These are phyloP conservation scores for Megatriorchis doriae DNA, from an alignment of 2,113 vertebrate species.

Conservation along the genomic window DNA sequence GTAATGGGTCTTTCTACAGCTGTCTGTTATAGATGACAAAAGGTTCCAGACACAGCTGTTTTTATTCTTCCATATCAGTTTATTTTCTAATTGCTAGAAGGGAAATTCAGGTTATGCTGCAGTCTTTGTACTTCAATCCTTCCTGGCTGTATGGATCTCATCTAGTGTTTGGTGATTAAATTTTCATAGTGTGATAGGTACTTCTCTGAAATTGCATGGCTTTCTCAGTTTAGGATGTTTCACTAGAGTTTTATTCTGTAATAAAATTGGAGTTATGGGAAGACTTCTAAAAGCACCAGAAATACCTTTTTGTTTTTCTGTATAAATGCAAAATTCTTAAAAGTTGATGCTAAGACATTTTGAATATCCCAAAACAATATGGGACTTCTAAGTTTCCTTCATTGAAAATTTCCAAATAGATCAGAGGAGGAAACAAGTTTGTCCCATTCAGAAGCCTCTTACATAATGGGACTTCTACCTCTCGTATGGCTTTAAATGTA, in stretches of 20 bases:
- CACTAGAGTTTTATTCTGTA: not conserved
- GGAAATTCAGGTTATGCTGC: not conserved
- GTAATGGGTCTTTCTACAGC: not conserved
- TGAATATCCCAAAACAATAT: not conserved
- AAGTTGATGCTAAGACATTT: not conserved
- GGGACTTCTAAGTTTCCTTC: not conserved
- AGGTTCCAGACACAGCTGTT: not conserved
- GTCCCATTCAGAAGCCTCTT: not conserved
- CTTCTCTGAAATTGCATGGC: not conserved
- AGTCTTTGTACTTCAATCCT: not conserved
- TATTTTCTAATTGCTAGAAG: not conserved
- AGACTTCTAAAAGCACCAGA: not conserved
- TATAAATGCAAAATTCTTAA: not conserved
- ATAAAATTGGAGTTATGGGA: not conserved
- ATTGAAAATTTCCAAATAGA: not conserved
- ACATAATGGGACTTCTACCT: not conserved
- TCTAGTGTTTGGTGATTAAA: not conserved
- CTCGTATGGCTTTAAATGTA: not conserved
- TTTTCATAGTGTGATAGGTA: not conserved
- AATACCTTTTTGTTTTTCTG: not conserved
- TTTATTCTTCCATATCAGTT: not conserved
- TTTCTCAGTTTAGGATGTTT: not conserved
- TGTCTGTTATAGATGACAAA: not conserved
- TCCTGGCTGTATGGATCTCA: not conserved
- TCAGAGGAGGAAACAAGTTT: not conserved